Base-by-base conservation (phyloP, 2,888 invertebrate genomes). In the Trissolcus japonicus region DNA sequence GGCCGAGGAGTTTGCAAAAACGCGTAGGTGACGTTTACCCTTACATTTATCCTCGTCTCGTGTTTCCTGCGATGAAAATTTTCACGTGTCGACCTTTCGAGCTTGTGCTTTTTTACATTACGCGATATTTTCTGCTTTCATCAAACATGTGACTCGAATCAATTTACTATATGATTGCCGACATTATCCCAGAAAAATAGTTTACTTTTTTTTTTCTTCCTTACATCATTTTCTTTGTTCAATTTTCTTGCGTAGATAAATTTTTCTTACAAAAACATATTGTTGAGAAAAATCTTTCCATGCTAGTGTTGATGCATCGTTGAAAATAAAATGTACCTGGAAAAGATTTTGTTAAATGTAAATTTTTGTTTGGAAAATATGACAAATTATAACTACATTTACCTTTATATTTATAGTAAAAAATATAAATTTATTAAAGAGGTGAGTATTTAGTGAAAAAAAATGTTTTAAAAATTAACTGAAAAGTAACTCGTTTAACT, bases 11-110 rank as follows among this genome's bases (percentile, higher is more conserved):
- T 46, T 46, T 46, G 21, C 19, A 17, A 6, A 51, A 51, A 16
- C 19, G 19, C 51, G 19, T 51, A 46, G 19, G 19, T 19, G 51
- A 51, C 65, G 53, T 21, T 65, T 35, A 29, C 41, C 21, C 43
- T 40, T 16, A 14, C 54, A 59, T 53, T 59, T 53, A 53, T 67
- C 46, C 29, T 59, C 65, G 40, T 25, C 43, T 41, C 43, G 56
- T 50, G 54, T 50, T 56, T 16, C 54, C 41, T 35, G 17, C n/a
- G 9, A 48, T 14, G 61, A 25, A 48, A 55, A 55, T 19, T 61
- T 61, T 62, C 56, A 62, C 56, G 62, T 69, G 69, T 40, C 59
- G 67, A 67, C 59, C 67, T 67, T 67, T 67, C 35, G 67, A 40
- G 66, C 66, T 40, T 50, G 17, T 46, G 13, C 48, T 46, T 50